Base-by-base conservation (phyloP, 2,888 invertebrate species). In the Beris chalybata region DNA sequence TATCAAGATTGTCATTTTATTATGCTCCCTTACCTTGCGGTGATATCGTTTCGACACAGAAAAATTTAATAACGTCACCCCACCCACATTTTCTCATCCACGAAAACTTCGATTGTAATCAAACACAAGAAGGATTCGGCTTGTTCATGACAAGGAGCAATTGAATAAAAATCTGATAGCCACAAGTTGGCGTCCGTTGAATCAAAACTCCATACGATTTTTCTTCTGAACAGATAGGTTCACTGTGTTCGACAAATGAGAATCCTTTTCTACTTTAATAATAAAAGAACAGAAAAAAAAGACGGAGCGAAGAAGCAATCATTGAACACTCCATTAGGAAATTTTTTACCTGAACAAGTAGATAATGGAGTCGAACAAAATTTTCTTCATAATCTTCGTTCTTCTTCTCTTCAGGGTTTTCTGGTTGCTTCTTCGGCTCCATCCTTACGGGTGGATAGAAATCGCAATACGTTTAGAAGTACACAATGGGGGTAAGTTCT, bases 311-410 rank as follows among this genome's bases (percentile, higher is more conserved):
- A 22, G 22, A 32, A 44, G 47, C 47, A 55, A 64, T 64, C 64
- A 64, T 55, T 55, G 64, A 45, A 55, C 64, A 64, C 54, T 55
- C 56, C 47, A 64, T 64, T 64, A 56, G 47, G 64, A 55, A 56
- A 56, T 55, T 55, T 64, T 64, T 56, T 64, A 64, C 64, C 64
- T 64, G 64, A 64, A 56, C 47, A 55, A 64, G 56, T 55, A 64
- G 64, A 64, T 54, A 64, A 64, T 64, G 44, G 55, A 64, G 64
- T 56, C 22, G 30, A 56, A 55, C 55, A 55, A 56, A n/a, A 56
- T 56, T 56, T 55, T 56, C 64, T 55, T 55, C 55, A 55, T 54
- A 45, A 54, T 55, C 55, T 64, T 47, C 31, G 22, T 29, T 6
- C 32, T 22, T 47, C 47, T 38, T 12, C 22, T 52, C 11, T 7